Base-by-base conservation (phyloP, 1,140 invertebrate species). In the Patella vulgata region DNA sequence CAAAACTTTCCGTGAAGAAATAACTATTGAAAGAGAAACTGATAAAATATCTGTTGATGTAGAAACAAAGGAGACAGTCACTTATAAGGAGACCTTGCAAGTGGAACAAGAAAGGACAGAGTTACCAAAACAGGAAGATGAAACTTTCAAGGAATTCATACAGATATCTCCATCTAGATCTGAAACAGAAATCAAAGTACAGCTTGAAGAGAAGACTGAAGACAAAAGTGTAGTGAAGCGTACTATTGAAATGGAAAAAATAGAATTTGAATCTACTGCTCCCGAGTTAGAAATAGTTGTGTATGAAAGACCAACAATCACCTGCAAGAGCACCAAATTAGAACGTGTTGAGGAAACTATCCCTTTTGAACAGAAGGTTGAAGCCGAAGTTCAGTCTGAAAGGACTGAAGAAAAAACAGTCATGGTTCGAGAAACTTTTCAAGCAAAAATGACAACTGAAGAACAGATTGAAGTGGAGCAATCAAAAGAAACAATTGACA, bases 391-490 rank as follows among this genome's bases (percentile, higher is more conserved):
- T 21, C 55, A 63, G 28, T 52, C 42, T 63, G 70, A 61, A 28
- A 60, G 50, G 47, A 66, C 68, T 6, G 40, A 23, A 39, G 64
- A 67, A 31, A 64, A 71, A 59, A 67, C 58, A 17, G 53, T 64
- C 27, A 66, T 68, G 48, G 48, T 60, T n/a, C 51, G 63, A 62
- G 62, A 74, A 61, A 66, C 64, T 17, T 28, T 70, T 11, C 55
- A 48, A 31, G 54, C 64, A 21, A 55, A 60, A 48, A 53, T 17
- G n/a, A 51, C 63, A 12, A 47, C 27, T 17, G 57, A 66, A 47
- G 57, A 56, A 30, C 51, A 52, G 14, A 36, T 63, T 44, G 63
- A 65, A 40, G 56, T 59, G 9, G 58, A 65, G 46, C 40, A 58
- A 44, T 53, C 59, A 6, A 50, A 54, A 42, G 50, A 63, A 40